These are phyloP conservation scores for Apamea anceps DNA, from an alignment of 2,888 invertebrate species.

Conservation along the genomic window DNA sequence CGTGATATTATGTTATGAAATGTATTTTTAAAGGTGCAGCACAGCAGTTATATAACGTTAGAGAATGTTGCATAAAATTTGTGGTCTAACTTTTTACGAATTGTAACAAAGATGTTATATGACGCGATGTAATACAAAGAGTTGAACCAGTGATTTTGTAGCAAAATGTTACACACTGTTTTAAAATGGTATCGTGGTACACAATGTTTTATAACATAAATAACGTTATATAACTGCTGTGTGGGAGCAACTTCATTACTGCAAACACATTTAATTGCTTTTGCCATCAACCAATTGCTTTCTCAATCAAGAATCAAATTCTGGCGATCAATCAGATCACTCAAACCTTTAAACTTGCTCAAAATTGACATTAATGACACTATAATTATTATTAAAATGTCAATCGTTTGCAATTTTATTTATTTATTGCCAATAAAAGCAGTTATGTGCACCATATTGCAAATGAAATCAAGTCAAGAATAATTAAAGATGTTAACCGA, in stretches of 20 bases:
- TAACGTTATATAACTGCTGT: too few relatives aligned
- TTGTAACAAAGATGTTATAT: too few relatives aligned
- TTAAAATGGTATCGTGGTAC: too few relatives aligned
- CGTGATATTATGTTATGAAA: background rate
- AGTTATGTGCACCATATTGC: background rate
- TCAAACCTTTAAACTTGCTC: background rate
- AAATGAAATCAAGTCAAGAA: constrained; percentile 13
- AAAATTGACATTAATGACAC: background rate
- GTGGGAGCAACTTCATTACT: too few relatives aligned
- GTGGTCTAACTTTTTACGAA: too few relatives aligned
- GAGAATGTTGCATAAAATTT: too few relatives aligned
- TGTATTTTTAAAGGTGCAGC: background rate
- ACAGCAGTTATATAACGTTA: too few relatives aligned
- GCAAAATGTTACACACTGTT: too few relatives aligned
- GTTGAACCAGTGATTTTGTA: too few relatives aligned
- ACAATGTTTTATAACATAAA: too few relatives aligned
- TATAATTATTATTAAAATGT: background rate
- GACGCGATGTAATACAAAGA: too few relatives aligned
- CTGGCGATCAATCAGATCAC: background rate
- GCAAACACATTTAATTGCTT: background rate
- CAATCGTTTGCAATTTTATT: constrained; percentile 11
- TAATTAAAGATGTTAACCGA: background rate
- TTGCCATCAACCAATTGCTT: background rate
- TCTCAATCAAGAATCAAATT: background rate
- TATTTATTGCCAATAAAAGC: background rate